phyloP scores from a whole-genome alignment of 1,140 invertebrate species.

The Musca domestica region DNA sequence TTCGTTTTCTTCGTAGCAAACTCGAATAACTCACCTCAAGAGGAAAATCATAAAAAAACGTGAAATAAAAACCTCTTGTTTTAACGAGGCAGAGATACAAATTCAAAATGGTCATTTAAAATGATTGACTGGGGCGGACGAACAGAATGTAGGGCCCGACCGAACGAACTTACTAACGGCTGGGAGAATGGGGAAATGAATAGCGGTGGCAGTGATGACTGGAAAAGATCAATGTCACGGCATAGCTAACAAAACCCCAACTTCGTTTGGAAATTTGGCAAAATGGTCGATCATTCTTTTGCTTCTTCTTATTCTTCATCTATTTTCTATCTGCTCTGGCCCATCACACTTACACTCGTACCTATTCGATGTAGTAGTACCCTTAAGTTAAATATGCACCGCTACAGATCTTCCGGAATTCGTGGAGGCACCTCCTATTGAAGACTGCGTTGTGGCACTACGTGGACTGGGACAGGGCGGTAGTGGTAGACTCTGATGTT shows the following conservation, averaged over 20 bases:
- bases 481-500: slow-evolving; percentile 47
- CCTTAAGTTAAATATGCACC: slow-evolving; percentile 26
- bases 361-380: background rate
- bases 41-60: slow-evolving; percentile 19
- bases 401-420: slow-evolving; percentile 25
- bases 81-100: slow-evolving; percentile 10
- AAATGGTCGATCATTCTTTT: background rate
- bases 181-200: background rate
- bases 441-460: slow-evolving; percentile 32
- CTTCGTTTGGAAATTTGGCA: background rate
- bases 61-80: slow-evolving; percentile 19
- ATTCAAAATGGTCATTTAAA: slow-evolving; percentile 22
- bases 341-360: background rate
- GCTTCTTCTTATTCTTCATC: too few species aligned
- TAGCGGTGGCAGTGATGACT: background rate
- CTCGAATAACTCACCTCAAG: background rate
- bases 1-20: slow-evolving; percentile 1
- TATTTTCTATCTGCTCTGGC: background rate
- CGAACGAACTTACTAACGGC: background rate
- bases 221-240: background rate
- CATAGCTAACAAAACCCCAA: too few species aligned
- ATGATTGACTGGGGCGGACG: slow-evolving; percentile 9
- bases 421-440: slow-evolving; percentile 14
- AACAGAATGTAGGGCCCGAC: too few species aligned
- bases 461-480: slow-evolving; percentile 33